Percentiles rank a stretch among this genome's conserved stretches.
Conservation (phyloP, 2,797 vertebrate species). For the Apogon talboti region DNA sequence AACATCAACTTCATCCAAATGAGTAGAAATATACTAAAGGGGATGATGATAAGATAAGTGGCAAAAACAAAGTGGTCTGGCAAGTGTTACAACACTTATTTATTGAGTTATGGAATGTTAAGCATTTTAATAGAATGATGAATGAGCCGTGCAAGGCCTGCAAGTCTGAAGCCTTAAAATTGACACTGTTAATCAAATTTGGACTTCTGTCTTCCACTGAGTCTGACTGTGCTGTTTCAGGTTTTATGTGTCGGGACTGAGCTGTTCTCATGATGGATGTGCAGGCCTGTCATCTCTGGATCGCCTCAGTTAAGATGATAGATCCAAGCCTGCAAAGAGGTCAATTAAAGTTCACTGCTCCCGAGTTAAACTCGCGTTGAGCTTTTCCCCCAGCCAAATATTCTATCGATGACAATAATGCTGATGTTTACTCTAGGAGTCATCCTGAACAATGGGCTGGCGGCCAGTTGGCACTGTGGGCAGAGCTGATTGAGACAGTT, state of each 20-base stretch:
- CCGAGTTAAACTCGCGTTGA: slow-evolving; percentile 22
- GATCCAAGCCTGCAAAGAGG: slow-evolving; percentile 57
- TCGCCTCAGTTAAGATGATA: slow-evolving; percentile 73
- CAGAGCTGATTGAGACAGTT: slow-evolving; percentile 15
- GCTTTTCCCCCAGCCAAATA: slow-evolving; percentile 36
- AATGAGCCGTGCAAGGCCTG: too few species aligned
- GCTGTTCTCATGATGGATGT: slow-evolving; percentile 60
- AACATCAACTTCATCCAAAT: too few species aligned
- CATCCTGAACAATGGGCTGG: slow-evolving; percentile 1
- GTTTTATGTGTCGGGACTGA: slow-evolving; percentile 49
- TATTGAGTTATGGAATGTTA: too few species aligned
- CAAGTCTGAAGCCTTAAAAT: too few species aligned
- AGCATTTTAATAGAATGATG: too few species aligned
- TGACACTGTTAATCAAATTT: neutral
- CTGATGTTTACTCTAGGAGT: slow-evolving; percentile 27
- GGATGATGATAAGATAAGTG: too few species aligned
- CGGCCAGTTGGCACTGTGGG: slow-evolving; percentile 12
- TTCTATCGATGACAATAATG: slow-evolving; percentile 13
- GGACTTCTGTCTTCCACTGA: slow-evolving; percentile 42
- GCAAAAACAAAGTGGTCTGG: too few species aligned
- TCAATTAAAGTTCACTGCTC: slow-evolving; percentile 67
- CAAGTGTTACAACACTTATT: too few species aligned
- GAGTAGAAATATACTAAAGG: too few species aligned
- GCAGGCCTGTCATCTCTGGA: slow-evolving; percentile 49
- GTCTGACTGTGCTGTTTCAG: slow-evolving; percentile 43